Evolutionary conservation across 2,113 vertebrate genomes (phyloP).

Genomic region (Dasypus novemcinctus): DNA sequence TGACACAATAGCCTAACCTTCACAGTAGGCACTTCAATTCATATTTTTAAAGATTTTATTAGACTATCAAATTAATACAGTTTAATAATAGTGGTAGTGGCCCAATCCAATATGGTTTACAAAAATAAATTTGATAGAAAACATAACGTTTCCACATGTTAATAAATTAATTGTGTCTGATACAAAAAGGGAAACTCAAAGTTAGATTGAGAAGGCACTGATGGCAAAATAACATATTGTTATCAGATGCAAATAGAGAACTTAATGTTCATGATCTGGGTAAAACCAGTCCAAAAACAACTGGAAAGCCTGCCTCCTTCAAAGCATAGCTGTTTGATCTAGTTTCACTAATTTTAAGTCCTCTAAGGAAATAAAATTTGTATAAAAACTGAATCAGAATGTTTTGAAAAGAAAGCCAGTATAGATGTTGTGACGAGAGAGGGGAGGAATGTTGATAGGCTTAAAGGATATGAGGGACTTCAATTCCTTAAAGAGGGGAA

Average conservation of each 20-base stretch:
- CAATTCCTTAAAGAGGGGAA: not conserved
- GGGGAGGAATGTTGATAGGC: not conserved
- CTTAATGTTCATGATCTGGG: not conserved
- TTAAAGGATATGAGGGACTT: too few species aligned
- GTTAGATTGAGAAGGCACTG: not conserved
- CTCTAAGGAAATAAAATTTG: not conserved
- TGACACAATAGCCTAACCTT: too few species aligned
- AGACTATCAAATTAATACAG: not conserved
- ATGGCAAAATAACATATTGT: not conserved
- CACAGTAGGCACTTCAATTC: not conserved
- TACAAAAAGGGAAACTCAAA: not conserved
- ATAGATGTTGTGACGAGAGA: not conserved
- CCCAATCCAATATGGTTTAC: not conserved
- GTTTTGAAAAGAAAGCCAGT: not conserved
- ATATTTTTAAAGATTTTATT: not conserved
- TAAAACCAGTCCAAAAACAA: not conserved
- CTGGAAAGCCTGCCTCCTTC: not conserved
- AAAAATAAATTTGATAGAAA: not conserved
- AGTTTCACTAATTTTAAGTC: not conserved
- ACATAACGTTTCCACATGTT: not conserved
- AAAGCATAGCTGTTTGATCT: not conserved
- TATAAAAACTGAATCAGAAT: not conserved
- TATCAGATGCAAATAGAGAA: not conserved
- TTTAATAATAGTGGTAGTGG: not conserved
- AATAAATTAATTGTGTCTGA: not conserved